A percentile compares a stretch with the other conserved stretches of the same genome.
Conservation (phyloP, 1,140 invertebrate genomes). For the Paralvinella palmiformis region DNA sequence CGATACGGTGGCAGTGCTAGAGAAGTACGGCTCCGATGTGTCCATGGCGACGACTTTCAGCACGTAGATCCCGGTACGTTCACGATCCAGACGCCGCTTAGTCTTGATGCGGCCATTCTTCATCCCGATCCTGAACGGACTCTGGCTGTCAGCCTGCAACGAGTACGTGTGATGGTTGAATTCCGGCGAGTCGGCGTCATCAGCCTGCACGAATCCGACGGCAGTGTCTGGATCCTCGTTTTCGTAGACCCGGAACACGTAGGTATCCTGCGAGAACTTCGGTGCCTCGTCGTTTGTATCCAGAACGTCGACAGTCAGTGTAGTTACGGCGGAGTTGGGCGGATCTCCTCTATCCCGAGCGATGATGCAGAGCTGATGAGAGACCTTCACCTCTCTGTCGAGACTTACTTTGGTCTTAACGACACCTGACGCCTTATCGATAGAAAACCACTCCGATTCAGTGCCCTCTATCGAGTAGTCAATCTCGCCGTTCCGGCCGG, state of each 20-base stretch:
- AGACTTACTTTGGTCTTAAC: constrained; percentile 8
- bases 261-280: constrained; percentile 13
- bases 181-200: constrained; percentile 5
- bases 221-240: background rate
- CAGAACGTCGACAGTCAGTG: constrained; percentile 4
- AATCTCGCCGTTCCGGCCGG: constrained; percentile 89
- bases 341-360: constrained; percentile 13
- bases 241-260: constrained; percentile 14
- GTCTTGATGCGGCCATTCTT: background rate
- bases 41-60: too few species aligned
- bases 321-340: background rate
- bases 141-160: background rate
- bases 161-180: constrained; percentile 4
- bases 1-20: too few species aligned
- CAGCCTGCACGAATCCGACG: background rate
- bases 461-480: constrained; percentile 63
- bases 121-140: background rate
- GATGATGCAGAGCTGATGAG: constrained; percentile 3
- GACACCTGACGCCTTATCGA: constrained; percentile 4
- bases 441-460: constrained; percentile 2
- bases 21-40: too few species aligned
- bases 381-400: constrained; percentile 15
- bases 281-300: constrained; percentile 18
- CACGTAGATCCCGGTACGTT: constrained; percentile 1
- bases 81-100: background rate